A percentile compares a stretch with the other conserved stretches of the same genome.
These are phyloP conservation scores for Columba livia DNA, from an alignment of 2,113 vertebrate genomes.

Conservation along the genomic window DNA sequence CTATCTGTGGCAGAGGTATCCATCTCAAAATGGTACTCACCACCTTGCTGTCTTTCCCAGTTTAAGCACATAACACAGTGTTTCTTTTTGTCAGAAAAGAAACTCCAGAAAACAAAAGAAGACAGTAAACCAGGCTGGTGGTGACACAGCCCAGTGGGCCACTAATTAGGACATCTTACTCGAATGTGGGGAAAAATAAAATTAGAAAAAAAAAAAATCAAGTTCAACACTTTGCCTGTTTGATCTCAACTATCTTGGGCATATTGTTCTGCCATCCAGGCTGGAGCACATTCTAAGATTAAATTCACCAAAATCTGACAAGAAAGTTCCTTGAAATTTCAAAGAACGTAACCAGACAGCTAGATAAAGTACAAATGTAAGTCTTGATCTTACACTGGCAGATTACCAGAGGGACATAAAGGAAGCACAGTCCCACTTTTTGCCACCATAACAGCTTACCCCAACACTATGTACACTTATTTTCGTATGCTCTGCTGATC, in stretches of 20 bases:
- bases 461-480: not conserved
- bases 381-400: not conserved
- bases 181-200: not conserved
- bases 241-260: not conserved
- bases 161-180: not conserved
- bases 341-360: not conserved
- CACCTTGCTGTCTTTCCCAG: not conserved
- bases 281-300: not conserved
- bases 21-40: not conserved
- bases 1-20: rapidly evolving
- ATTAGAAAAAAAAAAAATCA: not conserved
- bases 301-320: not conserved
- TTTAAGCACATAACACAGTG: not conserved
- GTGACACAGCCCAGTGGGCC: not conserved
- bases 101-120: not conserved
- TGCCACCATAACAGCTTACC: not conserved
- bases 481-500: not conserved
- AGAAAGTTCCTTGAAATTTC: not conserved
- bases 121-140: not conserved
- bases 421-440: not conserved
- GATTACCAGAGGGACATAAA: not conserved
- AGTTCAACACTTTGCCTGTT: not conserved
- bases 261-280: not conserved
- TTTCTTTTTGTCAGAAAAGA: rapidly evolving
- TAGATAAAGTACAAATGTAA: not conserved